Percentiles rank a stretch among this genome's conserved stretches.
These are phyloP conservation scores for Drosophila recens DNA, from an alignment of 2,888 invertebrate species.

Conservation along the genomic window DNA sequence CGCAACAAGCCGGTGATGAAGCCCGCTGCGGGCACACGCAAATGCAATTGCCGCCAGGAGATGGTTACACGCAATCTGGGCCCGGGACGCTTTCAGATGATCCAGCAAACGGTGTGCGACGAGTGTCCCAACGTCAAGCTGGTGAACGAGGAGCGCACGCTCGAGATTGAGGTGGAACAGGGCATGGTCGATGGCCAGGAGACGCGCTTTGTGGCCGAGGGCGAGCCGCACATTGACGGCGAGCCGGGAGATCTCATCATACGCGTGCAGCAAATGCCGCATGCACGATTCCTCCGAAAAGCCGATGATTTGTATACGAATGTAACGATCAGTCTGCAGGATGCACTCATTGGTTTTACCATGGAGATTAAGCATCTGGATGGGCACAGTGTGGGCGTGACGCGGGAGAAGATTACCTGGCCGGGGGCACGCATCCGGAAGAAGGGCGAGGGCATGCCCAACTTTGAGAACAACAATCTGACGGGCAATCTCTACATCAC, in stretches of 20 bases:
- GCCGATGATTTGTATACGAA: slow-evolving; percentile 99
- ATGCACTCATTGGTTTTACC: slow-evolving; percentile 96
- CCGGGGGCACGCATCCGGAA: slow-evolving; percentile 98
- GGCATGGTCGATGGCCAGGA: slow-evolving; percentile 98
- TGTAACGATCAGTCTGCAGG: slow-evolving; percentile 95
- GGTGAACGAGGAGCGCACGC: slow-evolving; percentile 95
- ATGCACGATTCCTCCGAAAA: slow-evolving; percentile 94
- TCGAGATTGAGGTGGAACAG: slow-evolving; percentile 98
- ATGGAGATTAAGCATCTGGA: slow-evolving; percentile 97
- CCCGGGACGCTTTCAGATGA: slow-evolving; percentile 99
- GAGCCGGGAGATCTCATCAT: slow-evolving; percentile 99
- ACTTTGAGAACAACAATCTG: slow-evolving; percentile 98
- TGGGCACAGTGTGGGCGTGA: slow-evolving; percentile 94
- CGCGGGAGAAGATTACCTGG: slow-evolving; percentile 98
- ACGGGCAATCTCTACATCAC: slow-evolving; percentile 97
- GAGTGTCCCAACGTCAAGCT: slow-evolving; percentile 99
- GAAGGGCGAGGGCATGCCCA: slow-evolving; percentile 99
- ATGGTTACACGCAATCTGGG: slow-evolving; percentile 99
- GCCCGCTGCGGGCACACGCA: slow-evolving; percentile 96
- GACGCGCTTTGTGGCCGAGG: slow-evolving; percentile 96
- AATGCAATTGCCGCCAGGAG: slow-evolving; percentile 99
- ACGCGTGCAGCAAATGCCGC: slow-evolving; percentile 92
- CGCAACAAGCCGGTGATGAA: slow-evolving; percentile 98
- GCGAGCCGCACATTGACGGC: slow-evolving; percentile 99
- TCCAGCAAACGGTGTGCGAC: slow-evolving; percentile 95